Base-by-base conservation (phyloP, 2,113 vertebrate genomes). In the Chrysochloris asiatica region DNA sequence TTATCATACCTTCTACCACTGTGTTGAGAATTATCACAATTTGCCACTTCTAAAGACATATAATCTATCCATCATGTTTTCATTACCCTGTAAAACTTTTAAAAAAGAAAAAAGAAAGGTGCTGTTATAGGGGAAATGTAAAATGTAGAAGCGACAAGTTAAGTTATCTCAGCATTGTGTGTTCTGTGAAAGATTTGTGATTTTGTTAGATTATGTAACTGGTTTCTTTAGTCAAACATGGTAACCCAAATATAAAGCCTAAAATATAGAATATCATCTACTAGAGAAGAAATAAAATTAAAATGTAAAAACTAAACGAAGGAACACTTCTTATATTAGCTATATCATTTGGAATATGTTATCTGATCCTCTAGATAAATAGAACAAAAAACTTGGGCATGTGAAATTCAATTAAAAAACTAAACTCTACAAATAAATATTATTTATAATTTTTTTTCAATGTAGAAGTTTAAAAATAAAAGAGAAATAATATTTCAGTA, bases 371-470 rank as follows among this genome's bases (percentile, higher is more conserved):
- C 16, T 78, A 82, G 85, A n/a, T 69, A 36, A 85, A 79, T 88
- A 69, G 38, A 45, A 83, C 14, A 88, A 47, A 45, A 76, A 86
- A 83, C 17, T 24, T n/a, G 52, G 24, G 28, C 33, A 83, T 21
- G n/a, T 73, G 73, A 90, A 89, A 81, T 76, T 61, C 22, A 67
- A 41, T 54, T 83, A 50, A 16, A 90, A 95, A 89, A 47, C 63
- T 82, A 81, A 82, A 67, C 3, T 43, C 77, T 82, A 47, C 43
- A 65, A 91, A 80, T n/a, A 92, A 73, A 83, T 79, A 59, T 83
- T 79, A 85, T 59, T 33, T 52, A 59, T 8, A 59, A 13, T 7
- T 43, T 77, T 7, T 43, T 77, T 78, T 93, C n/a, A 65, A 10
- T 33, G 38, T 21, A 82, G 38, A 93, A 81, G 12, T 77, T 30